Percentiles rank a stretch among this genome's conserved stretches.
Conservation (phyloP, 2,113 vertebrate species). For the Ahaetulla prasina region DNA sequence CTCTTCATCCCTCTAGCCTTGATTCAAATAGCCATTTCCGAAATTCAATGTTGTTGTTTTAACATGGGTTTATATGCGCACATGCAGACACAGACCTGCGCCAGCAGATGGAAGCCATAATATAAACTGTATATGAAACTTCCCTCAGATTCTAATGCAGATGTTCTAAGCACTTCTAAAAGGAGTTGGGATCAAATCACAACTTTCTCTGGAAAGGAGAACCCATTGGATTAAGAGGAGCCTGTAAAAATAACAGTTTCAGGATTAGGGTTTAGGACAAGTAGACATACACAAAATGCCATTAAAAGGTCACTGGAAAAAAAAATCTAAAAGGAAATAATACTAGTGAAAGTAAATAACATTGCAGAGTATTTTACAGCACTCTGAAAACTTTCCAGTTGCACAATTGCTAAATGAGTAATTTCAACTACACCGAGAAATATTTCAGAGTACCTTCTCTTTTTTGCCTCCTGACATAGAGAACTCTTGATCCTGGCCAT, state of each 20-base stretch:
- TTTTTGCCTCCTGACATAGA: not conserved
- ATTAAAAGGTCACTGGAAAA: not conserved
- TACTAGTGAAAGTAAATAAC: not conserved
- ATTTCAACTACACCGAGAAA: not conserved
- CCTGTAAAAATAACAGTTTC: not conserved
- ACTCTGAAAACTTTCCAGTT: not conserved
- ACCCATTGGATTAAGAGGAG: not conserved
- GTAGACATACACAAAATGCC: not conserved
- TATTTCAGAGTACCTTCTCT: not conserved
- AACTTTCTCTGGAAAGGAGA: not conserved
- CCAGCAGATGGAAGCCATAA: not conserved
- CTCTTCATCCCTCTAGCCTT: not conserved
- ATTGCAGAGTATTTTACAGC: not conserved
- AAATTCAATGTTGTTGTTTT: not conserved
- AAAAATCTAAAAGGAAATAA: not conserved
- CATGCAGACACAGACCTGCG: not conserved
- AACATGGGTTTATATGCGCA: not conserved
- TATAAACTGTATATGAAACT: not conserved
- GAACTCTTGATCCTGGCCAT: not conserved
- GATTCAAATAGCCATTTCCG: not conserved
- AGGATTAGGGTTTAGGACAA: not conserved
- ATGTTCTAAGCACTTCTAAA: not conserved
- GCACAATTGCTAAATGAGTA: not conserved
- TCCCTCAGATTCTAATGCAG: not conserved
- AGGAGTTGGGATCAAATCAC: not conserved